A percentile compares a stretch with the other conserved stretches of the same genome.
phyloP scores from a whole-genome alignment of 2,113 vertebrate species.

The Casuarius casuarius region DNA sequence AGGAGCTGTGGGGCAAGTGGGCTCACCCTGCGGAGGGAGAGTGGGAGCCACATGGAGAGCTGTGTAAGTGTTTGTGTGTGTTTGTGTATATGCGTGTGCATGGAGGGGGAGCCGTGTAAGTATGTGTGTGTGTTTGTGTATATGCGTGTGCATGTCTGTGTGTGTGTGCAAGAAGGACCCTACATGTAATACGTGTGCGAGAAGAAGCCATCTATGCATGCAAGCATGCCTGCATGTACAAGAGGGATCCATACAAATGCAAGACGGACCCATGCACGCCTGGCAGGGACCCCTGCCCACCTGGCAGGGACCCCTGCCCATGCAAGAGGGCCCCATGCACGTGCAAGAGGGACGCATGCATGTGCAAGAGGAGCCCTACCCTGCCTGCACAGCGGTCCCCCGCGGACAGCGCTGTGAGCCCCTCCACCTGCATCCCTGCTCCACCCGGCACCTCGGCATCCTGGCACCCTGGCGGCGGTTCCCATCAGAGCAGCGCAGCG shows the following conservation, averaged over 20 bases:
- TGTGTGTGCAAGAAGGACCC: not conserved
- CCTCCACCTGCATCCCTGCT: not conserved
- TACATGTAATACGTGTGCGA: fast-evolving
- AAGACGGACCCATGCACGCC: not conserved
- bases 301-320: too few species aligned
- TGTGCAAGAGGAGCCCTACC: not conserved
- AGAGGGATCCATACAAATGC: fast-evolving
- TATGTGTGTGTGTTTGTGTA: not conserved
- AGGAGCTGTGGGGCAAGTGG: too few species aligned
- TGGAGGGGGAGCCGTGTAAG: not conserved
- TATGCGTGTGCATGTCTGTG: fast-evolving
- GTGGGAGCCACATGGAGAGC: not conserved
- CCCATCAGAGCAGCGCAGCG: too few species aligned
- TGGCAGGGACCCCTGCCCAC: too few species aligned
- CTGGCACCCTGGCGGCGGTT: too few species aligned
- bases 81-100: too few species aligned
- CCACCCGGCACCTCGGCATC: not conserved
- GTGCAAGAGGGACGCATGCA: not conserved
- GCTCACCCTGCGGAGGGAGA: not conserved
- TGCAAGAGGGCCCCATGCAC: not conserved
- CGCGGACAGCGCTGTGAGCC: not conserved
- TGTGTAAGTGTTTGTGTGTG: not conserved
- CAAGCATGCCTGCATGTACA: fast-evolving
- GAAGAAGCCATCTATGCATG: not conserved
- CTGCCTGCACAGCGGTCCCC: not conserved